Percentiles rank a stretch among this genome's conserved stretches.
Evolutionary conservation across 2,888 invertebrate genomes (phyloP).

Genomic region (Orchestes rusci): DNA sequence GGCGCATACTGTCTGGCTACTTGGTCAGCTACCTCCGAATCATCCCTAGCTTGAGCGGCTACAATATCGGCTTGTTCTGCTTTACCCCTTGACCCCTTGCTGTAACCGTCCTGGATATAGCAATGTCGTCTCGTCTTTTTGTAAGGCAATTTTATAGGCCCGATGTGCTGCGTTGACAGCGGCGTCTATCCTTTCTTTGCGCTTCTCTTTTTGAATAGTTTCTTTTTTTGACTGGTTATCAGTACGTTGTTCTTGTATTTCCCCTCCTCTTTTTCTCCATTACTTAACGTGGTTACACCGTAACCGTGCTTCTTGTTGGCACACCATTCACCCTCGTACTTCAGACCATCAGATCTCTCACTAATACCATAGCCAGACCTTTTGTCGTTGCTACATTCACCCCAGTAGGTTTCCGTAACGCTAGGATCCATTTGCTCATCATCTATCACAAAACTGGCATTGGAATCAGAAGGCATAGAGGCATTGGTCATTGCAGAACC

Average conservation of each 20-base stretch:
- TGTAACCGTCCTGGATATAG: slow-evolving; percentile 66
- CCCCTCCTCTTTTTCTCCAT: slow-evolving; percentile 94
- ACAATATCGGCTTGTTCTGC: slow-evolving; percentile 91
- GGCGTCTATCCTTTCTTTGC: slow-evolving; percentile 97
- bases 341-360: slow-evolving; percentile 94
- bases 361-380: slow-evolving; percentile 96
- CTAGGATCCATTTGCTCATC: slow-evolving; percentile 94
- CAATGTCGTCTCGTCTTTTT: slow-evolving; percentile 98
- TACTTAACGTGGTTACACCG: slow-evolving; percentile 95
- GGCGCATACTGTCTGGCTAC: slow-evolving; percentile 97
- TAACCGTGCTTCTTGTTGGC: slow-evolving; percentile 99
- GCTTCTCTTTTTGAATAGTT: slow-evolving; percentile 91
- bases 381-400: slow-evolving; percentile 99
- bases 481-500: slow-evolving; percentile 85
- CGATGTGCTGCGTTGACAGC: slow-evolving; percentile 92
- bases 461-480: slow-evolving; percentile 88
- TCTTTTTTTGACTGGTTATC: slow-evolving; percentile 93
- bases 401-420: slow-evolving; percentile 96
- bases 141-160: slow-evolving; percentile 94
- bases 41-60: slow-evolving; percentile 88
- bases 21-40: slow-evolving; percentile 88
- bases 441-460: slow-evolving; percentile 90
- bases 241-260: slow-evolving; percentile 99
- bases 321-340: slow-evolving; percentile 98
- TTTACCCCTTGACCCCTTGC: slow-evolving; percentile 93